Evolutionary conservation across 1,140 invertebrate genomes (phyloP).

Genomic region (Palaemon carinicauda): DNA sequence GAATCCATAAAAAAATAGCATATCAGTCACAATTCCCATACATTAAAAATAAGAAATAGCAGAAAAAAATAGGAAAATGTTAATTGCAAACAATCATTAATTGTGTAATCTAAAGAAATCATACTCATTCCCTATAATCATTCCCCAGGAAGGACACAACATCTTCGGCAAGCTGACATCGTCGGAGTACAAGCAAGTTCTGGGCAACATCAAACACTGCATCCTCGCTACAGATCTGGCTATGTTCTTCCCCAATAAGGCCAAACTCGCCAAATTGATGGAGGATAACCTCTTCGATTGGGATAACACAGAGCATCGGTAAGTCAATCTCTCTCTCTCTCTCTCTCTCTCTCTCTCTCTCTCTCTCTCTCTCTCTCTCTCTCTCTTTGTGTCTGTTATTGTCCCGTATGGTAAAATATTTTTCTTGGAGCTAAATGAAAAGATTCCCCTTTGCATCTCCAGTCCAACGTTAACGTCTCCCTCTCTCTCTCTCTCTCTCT

Average conservation of each 20-base stretch:
- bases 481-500: background rate
- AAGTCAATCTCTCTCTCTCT: constrained; percentile 1
- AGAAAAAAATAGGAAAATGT: too few relatives aligned
- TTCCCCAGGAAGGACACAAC: constrained; percentile 79
- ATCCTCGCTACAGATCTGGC: constrained; percentile 86
- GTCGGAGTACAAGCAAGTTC: constrained; percentile 78
- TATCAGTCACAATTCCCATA: too few relatives aligned
- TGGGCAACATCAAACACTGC: constrained; percentile 79
- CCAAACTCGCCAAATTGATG: constrained; percentile 71
- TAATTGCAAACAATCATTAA: too few relatives aligned
- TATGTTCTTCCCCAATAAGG: constrained; percentile 80
- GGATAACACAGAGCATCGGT: constrained; percentile 73
- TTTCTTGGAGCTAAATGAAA: too few relatives aligned
- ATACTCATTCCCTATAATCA: too few relatives aligned
- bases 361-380: background rate
- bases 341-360: background rate
- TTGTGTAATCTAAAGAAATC: too few relatives aligned
- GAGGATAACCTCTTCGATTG: constrained; percentile 72
- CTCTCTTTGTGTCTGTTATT: background rate
- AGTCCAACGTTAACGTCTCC: too few relatives aligned
- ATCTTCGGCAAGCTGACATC: constrained; percentile 79
- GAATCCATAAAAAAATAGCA: too few relatives aligned
- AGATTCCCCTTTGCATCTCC: too few relatives aligned
- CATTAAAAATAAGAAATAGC: too few relatives aligned
- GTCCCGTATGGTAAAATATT: too few relatives aligned